Percentiles rank a stretch among this genome's conserved stretches.
phyloP scores from a whole-genome alignment of 2,888 invertebrate genomes.

The Eudasyphora cyanicolor region DNA sequence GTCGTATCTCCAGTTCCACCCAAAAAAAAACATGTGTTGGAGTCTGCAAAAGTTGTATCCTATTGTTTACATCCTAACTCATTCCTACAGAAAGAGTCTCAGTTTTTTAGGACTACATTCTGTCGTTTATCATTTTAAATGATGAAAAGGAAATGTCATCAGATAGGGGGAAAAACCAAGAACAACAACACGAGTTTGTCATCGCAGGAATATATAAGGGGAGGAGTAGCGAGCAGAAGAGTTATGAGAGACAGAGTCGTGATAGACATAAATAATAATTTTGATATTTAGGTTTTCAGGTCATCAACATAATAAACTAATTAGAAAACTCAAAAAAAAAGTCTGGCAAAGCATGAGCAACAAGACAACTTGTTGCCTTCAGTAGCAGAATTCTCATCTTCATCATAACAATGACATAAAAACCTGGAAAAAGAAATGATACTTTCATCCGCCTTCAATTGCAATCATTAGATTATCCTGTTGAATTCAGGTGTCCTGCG shows the following conservation, averaged over 20 bases:
- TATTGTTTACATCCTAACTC: neutral
- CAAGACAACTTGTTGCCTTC: conserved; percentile 35
- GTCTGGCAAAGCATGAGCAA: no score
- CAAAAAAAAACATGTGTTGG: neutral
- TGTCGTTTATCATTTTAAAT: conserved; percentile 54
- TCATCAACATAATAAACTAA: conserved; percentile 53
- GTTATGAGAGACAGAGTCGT: conserved; percentile 52
- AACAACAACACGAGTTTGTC: conserved; percentile 44
- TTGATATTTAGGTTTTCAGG: conserved; percentile 63
- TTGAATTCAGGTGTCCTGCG: conserved; percentile 40
- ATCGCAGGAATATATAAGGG: conserved; percentile 28
- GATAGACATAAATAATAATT: conserved; percentile 28
- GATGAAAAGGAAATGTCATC: conserved; percentile 49
- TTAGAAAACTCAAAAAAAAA: conserved; percentile 47
- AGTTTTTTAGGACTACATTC: neutral
- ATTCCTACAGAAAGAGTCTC: neutral
- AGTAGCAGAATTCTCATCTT: conserved; percentile 5
- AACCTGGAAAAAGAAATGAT: neutral
- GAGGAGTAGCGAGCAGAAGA: conserved; percentile 20
- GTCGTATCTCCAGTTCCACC: neutral
- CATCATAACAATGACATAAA: neutral
- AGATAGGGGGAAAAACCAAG: conserved; percentile 42
- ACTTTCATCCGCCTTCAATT: conserved; percentile 37
- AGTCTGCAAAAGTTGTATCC: conserved; percentile 2
- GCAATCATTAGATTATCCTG: conserved; percentile 45